Percentiles rank a stretch among this genome's conserved stretches.
Conservation (phyloP, 2,797 vertebrate genomes). For the Mormyrops attenuatus region DNA sequence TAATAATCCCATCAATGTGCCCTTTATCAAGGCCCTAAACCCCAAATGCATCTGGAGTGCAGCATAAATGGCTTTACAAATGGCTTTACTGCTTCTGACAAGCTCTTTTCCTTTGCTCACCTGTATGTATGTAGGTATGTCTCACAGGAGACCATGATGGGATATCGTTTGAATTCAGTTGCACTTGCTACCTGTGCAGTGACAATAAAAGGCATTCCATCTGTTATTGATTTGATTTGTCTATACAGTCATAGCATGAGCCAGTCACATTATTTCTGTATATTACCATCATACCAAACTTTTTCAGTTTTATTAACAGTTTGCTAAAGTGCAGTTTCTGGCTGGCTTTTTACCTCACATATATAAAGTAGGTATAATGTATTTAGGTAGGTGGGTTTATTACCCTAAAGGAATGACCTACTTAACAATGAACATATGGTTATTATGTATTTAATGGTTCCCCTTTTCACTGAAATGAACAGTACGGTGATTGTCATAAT, state of each 20-base stretch:
- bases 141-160: not conserved
- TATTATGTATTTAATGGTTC: slow-evolving; percentile 42
- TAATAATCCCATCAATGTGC: not conserved
- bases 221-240: slow-evolving; percentile 18
- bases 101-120: not conserved
- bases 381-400: not conserved
- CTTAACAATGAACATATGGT: slow-evolving; percentile 37
- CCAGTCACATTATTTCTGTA: not conserved
- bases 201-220: not conserved
- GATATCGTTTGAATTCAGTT: not conserved
- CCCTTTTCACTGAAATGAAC: slow-evolving; percentile 36
- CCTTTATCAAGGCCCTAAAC: not conserved
- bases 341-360: not conserved
- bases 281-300: not conserved
- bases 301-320: not conserved
- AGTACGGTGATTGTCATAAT: slow-evolving; percentile 31
- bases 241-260: not conserved
- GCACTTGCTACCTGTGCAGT: not conserved
- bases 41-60: not conserved
- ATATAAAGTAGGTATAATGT: not conserved
- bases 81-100: not conserved
- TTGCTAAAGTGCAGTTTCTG: not conserved
- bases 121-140: not conserved
- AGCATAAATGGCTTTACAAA: not conserved
- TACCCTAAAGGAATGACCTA: slow-evolving; percentile 50